phyloP scores from a whole-genome alignment of 2,113 vertebrate species.

The Brachyistius frenatus region DNA sequence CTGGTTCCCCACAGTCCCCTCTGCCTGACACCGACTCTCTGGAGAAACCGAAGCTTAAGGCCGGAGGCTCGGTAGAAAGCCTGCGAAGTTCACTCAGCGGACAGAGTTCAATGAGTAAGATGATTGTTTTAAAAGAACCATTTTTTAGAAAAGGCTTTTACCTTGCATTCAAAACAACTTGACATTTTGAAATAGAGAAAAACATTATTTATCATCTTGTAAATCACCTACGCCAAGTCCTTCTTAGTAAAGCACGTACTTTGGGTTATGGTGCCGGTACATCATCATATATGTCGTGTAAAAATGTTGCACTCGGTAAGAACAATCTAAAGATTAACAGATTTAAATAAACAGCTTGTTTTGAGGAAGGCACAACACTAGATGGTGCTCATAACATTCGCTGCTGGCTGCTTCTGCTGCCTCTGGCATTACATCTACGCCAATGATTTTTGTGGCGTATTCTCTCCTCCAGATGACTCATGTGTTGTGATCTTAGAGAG shows the following conservation, averaged over 20 bases:
- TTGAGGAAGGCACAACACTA: constrained; percentile 32
- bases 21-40: constrained; percentile 88
- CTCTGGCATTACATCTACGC: constrained; percentile 2
- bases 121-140: background rate
- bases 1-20: constrained; percentile 86
- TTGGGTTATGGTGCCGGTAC: too few relatives aligned
- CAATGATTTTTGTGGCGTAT: constrained; percentile 6
- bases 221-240: too few relatives aligned
- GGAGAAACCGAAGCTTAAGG: constrained; percentile 97
- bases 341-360: background rate
- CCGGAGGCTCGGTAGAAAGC: constrained; percentile 96
- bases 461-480: constrained; percentile 16
- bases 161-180: background rate
- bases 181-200: background rate
- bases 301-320: too few relatives aligned
- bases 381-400: constrained; percentile 31
- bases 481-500: constrained; percentile 6
- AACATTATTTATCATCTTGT: too few relatives aligned
- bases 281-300: too few relatives aligned
- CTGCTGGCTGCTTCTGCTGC: background rate
- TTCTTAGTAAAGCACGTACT: too few relatives aligned
- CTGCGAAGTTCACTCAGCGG: constrained; percentile 96
- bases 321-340: background rate
- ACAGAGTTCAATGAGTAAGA: constrained; percentile 99
- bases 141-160: background rate